Evolutionary conservation across 2,888 invertebrate species (phyloP).

Genomic region (Coremacera marginata): DNA sequence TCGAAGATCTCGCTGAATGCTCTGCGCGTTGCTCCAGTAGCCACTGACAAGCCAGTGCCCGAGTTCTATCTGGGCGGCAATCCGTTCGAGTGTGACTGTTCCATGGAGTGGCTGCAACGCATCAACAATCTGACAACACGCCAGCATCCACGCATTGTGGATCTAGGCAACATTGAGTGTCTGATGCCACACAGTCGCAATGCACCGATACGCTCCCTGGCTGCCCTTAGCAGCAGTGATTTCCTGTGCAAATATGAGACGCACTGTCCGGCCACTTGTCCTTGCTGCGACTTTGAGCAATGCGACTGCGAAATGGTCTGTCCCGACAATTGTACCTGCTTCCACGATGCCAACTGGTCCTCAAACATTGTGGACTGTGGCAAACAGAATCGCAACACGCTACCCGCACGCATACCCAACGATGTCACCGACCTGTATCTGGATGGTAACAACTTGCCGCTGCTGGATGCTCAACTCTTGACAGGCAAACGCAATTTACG

Average conservation of each 20-base stretch:
- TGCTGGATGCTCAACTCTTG: slow-evolving; percentile 88
- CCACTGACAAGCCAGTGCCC: slow-evolving; percentile 78
- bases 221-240: slow-evolving; percentile 82
- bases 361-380: slow-evolving; percentile 94
- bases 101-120: slow-evolving; percentile 94
- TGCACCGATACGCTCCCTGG: slow-evolving; percentile 82
- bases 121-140: slow-evolving; percentile 88
- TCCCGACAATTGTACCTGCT: slow-evolving; percentile 93
- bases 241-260: slow-evolving; percentile 93
- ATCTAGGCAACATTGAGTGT: slow-evolving; percentile 89
- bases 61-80: slow-evolving; percentile 94
- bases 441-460: slow-evolving; percentile 89
- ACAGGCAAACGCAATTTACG: slow-evolving; percentile 91
- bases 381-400: slow-evolving; percentile 68
- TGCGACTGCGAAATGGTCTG: slow-evolving; percentile 98
- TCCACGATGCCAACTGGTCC: slow-evolving; percentile 93
- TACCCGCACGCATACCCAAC: slow-evolving; percentile 89
- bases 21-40: slow-evolving; percentile 80
- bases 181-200: slow-evolving; percentile 87
- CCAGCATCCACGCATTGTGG: slow-evolving; percentile 90
- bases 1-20: slow-evolving; percentile 86
- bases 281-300: slow-evolving; percentile 95
- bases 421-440: slow-evolving; percentile 93
- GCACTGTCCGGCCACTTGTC: slow-evolving; percentile 94
- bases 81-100: slow-evolving; percentile 94